These are phyloP conservation scores for Habrosyne pyritoides DNA, from an alignment of 2,888 invertebrate species.

Conservation along the genomic window DNA sequence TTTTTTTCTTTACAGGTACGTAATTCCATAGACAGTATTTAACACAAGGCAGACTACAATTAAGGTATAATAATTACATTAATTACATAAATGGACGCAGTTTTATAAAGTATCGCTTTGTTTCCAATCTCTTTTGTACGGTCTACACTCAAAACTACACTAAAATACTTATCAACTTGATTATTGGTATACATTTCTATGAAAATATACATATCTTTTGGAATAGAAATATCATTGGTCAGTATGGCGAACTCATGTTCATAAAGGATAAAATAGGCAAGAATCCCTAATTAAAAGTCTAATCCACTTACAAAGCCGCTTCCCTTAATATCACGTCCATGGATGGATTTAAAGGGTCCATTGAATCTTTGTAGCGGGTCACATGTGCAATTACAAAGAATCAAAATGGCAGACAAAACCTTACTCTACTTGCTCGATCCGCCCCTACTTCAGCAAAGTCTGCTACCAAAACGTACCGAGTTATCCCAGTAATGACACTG, in stretches of 20 bases:
- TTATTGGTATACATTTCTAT: too few relatives aligned
- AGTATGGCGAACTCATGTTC: slow-evolving; percentile 12
- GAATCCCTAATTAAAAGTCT: slow-evolving; percentile 35
- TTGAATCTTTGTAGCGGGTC: slow-evolving; percentile 35
- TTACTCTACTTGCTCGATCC: slow-evolving; percentile 44
- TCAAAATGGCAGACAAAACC: slow-evolving; percentile 46
- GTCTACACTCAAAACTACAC: not conserved
- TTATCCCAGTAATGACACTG: slow-evolving; percentile 30
- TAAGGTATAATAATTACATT: slow-evolving; percentile 1
- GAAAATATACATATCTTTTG: too few relatives aligned
- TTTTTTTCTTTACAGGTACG: not conserved
- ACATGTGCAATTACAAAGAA: slow-evolving; percentile 51
- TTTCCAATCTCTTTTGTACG: not conserved
- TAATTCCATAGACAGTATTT: not conserved
- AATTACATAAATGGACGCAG: not conserved
- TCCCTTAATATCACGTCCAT: slow-evolving; percentile 21
- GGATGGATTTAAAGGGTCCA: slow-evolving; percentile 22
- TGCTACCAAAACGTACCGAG: slow-evolving; percentile 25
- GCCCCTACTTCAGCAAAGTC: slow-evolving; percentile 19
- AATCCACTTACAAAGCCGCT: slow-evolving; percentile 33
- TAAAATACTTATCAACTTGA: too few relatives aligned
- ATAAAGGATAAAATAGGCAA: slow-evolving; percentile 28
- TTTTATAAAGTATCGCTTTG: not conserved
- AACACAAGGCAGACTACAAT: not conserved
- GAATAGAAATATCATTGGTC: too few relatives aligned